Conservation (phyloP, 2,797 vertebrate species). For the Enteromius treurensis region DNA sequence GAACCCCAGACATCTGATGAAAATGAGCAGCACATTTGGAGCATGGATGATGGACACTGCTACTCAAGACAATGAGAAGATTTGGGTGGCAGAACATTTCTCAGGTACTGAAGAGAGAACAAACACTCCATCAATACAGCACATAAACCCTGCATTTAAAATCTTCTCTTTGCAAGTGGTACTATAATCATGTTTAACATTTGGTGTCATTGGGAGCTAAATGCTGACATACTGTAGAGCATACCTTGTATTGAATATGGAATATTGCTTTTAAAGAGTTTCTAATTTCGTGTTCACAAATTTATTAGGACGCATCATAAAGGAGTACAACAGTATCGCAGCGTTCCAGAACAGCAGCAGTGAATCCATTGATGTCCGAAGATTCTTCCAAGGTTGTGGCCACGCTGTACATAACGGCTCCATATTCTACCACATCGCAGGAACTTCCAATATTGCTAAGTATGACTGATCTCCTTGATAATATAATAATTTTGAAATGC, state of each 20-base stretch:
- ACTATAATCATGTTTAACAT: not conserved
- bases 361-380: conserved; percentile 79
- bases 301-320: conserved; percentile 82
- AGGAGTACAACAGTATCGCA: conserved; percentile 83
- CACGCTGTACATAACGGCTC: conserved; percentile 86
- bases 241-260: not conserved
- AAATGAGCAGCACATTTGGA: conserved; percentile 87
- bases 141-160: not conserved
- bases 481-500: not conserved
- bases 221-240: not conserved
- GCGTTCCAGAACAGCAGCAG: conserved; percentile 83
- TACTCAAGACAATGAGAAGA: conserved; percentile 79
- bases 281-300: not conserved
- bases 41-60: conserved; percentile 91
- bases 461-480: conserved; percentile 66
- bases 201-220: not conserved
- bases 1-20: conserved; percentile 82
- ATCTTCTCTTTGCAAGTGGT: not conserved
- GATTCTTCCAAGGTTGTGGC: conserved; percentile 91
- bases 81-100: conserved; percentile 95
- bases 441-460: conserved; percentile 85
- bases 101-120: conserved; percentile 78
- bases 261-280: not conserved
- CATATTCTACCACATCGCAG: conserved; percentile 92
- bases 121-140: not conserved